These are phyloP conservation scores for Caenorhabditis sp. DNA, from an alignment of 2,888 invertebrate genomes.

Conservation along the genomic window DNA sequence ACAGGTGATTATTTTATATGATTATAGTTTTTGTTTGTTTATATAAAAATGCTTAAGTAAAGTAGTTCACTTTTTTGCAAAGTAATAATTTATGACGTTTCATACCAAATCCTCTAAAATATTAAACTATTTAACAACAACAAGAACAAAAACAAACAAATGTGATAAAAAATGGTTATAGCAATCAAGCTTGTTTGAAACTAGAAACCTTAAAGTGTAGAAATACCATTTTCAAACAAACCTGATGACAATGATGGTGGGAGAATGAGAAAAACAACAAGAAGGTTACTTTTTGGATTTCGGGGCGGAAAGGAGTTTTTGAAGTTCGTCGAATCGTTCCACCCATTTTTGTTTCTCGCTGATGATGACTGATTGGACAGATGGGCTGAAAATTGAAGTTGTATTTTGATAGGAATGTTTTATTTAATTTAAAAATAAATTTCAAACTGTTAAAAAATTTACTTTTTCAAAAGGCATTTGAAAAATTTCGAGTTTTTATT, in stretches of 20 bases:
- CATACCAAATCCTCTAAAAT: not conserved
- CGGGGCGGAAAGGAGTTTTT: not conserved
- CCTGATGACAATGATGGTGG: not conserved
- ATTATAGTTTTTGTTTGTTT: too few relatives aligned
- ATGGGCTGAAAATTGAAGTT: constrained; percentile 24
- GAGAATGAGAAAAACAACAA: not conserved
- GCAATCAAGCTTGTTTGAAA: not conserved
- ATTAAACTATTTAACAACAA: not conserved
- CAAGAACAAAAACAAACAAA: not conserved
- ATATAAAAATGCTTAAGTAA: too few relatives aligned
- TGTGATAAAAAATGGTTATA: not conserved
- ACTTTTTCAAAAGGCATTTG: too few relatives aligned
- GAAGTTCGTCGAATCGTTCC: constrained; percentile 19
- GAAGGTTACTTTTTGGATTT: not conserved
- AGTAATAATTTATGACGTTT: not conserved
- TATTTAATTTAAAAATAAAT: too few relatives aligned
- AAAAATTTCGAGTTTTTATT: too few relatives aligned
- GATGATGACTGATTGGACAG: constrained; percentile 21
- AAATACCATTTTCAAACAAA: too few relatives aligned
- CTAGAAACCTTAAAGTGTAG: too few relatives aligned
- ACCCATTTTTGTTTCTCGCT: constrained; percentile 35
- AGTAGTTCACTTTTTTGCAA: not conserved
- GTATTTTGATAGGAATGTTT: too few relatives aligned
- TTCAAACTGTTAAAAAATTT: too few relatives aligned
- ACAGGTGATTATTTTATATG: too few relatives aligned